Evolutionary conservation across 1,140 invertebrate genomes (phyloP), one percentile per base, ranked within the genome.

Genomic region (Dreissena polymorpha): DNA sequence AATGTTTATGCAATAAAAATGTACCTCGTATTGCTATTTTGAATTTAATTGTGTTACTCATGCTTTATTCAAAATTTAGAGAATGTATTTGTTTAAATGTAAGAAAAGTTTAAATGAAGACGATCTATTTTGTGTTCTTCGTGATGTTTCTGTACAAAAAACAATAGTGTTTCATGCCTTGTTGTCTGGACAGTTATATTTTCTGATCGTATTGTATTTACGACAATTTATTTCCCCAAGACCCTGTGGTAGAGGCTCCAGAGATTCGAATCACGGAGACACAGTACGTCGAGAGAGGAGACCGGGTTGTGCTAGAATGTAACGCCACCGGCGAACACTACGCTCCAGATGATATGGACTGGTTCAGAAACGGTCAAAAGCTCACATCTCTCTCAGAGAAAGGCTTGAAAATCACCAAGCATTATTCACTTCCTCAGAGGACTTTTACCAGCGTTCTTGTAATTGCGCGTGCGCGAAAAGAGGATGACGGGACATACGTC

Each of bases 321-420:
- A 91, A 89, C 64, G 90, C 89, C 16, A 91, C 89, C 8, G 89
- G 89, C 1, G 83, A 84, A 65, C 84, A 88, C 64, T 88, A 89
- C 49, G 85, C 87, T 0, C 88, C 88, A n/a, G 89, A 91, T 18
- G 88, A 88, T 3, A 85, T 91, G n/a, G 90, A 91, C 82, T 91
- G 90, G 90, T 91, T 91, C 71, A 88, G 88, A 81, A 86, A 91
- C 75, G 90, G 90, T 51, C 74, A 87, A 60, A 88, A 90, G 84
- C 77, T 91, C n/a, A 55, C 68, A 10, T 78, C 83, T 57, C 51
- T 85, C 14, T 23, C 57, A 25, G 39, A 50, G 50, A 83, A 60
- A 74, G 85, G 85, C 25, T 79, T 89, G 39, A 63, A 75, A n/a
- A 88, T 89, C 65, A 75, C 83, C 18, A 87, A 89, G 76, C 74